Conservation (phyloP, 1,140 invertebrate species). For the Metopolophium dirhodum region DNA sequence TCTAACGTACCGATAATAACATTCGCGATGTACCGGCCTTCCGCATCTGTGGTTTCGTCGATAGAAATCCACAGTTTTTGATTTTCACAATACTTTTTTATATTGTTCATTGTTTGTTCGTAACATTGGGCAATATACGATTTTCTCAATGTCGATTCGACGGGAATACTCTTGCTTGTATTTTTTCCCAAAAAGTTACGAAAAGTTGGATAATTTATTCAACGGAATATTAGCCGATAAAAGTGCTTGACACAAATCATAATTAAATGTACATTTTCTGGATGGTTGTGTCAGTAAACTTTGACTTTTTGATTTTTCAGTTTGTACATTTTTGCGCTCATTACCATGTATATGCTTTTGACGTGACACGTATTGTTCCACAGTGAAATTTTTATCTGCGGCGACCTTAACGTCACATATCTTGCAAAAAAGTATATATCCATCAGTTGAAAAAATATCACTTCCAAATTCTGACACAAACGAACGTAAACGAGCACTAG, state of each 20-base stretch:
- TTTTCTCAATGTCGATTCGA: conserved; percentile 1
- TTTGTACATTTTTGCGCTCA: background rate
- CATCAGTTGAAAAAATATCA: conserved; percentile 20
- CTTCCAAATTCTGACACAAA: background rate
- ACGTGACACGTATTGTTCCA: background rate
- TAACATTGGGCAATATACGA: background rate
- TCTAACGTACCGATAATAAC: conserved; percentile 19
- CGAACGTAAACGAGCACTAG: background rate
- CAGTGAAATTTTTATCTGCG: background rate
- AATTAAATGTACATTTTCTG: conserved; percentile 64
- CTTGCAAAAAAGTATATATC: background rate
- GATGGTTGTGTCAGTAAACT: background rate
- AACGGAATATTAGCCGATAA: conserved; percentile 10
- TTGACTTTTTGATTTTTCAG: conserved; percentile 64
- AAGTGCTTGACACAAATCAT: conserved; percentile 5
- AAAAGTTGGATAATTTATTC: conserved; percentile 19
- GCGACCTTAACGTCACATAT: background rate
- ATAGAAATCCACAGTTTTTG: conserved; percentile 13
- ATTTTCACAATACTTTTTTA: conserved; percentile 20
- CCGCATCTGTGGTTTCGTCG: background rate
- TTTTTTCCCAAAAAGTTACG: conserved; percentile 72
- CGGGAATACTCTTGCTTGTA: conserved; percentile 63
- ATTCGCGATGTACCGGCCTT: conserved; percentile 5
- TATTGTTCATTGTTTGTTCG: background rate
- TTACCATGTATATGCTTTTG: background rate